These are phyloP conservation scores for Eulemur mongoz DNA, from an alignment of 2,797 vertebrate species.

Conservation along the genomic window DNA sequence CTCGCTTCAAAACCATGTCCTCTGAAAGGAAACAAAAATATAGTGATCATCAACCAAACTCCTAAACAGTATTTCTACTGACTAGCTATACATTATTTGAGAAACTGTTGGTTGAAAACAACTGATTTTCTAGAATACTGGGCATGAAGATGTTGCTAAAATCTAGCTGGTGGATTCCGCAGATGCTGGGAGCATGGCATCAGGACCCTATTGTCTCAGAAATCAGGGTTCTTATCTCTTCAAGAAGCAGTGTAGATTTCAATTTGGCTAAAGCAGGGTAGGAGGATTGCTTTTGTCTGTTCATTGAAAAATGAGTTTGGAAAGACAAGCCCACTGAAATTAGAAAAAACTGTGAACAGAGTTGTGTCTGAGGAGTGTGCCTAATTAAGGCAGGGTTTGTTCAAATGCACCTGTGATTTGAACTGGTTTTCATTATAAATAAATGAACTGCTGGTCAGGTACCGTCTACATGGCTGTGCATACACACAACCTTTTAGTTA, in stretches of 20 bases:
- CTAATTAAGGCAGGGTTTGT: background rate
- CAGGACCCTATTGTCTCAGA: background rate
- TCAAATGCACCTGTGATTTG: background rate
- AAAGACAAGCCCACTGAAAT: slow-evolving; percentile 22
- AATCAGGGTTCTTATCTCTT: rapidly evolving
- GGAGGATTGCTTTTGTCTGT: background rate
- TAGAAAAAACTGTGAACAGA: slow-evolving; percentile 47
- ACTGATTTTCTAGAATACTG: background rate
- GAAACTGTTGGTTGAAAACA: background rate
- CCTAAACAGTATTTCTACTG: background rate
- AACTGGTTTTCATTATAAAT: slow-evolving; percentile 27
- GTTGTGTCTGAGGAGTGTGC: background rate
- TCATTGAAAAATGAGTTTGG: background rate
- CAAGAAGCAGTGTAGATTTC: background rate
- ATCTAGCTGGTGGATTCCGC: background rate
- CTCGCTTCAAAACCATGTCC: rapidly evolving
- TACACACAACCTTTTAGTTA: background rate
- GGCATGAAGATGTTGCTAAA: background rate
- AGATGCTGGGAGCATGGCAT: rapidly evolving
- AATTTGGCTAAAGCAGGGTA: background rate
- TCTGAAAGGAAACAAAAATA: background rate
- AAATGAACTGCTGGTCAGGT: slow-evolving; percentile 78
- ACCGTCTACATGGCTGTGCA: slow-evolving; percentile 46
- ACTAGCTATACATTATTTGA: background rate
- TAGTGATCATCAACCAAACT: background rate